A percentile compares a stretch with the other conserved stretches of the same genome.
Evolutionary conservation across 1,140 invertebrate species (phyloP).

Genomic region (Drosophila elegans): DNA sequence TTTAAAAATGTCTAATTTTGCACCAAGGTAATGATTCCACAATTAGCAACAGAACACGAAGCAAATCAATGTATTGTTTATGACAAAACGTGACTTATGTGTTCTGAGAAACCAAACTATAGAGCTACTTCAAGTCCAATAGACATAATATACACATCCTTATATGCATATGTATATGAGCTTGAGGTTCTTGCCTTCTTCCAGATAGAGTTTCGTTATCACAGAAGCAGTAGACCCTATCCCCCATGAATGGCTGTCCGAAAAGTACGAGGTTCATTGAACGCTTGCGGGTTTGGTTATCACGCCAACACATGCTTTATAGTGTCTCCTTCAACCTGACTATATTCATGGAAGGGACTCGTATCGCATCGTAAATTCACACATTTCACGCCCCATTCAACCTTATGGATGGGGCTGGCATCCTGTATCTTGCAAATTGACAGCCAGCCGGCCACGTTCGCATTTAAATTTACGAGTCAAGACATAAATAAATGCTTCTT

Average conservation of each 20-base stretch:
- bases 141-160: background rate
- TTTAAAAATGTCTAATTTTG: too few species aligned
- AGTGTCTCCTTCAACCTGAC: slow-evolving; percentile 47
- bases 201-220: slow-evolving; percentile 22
- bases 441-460: slow-evolving; percentile 69
- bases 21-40: too few species aligned
- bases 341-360: slow-evolving; percentile 24
- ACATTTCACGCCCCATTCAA: slow-evolving; percentile 76
- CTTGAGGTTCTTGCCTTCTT: background rate
- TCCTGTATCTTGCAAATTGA: slow-evolving; percentile 73
- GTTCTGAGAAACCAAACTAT: slow-evolving; percentile 14
- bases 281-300: slow-evolving; percentile 51
- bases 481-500: slow-evolving; percentile 60
- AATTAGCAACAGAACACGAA: too few species aligned
- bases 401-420: slow-evolving; percentile 32
- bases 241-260: slow-evolving; percentile 13
- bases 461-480: slow-evolving; percentile 68
- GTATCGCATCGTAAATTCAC: slow-evolving; percentile 70
- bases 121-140: slow-evolving; percentile 7
- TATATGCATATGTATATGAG: slow-evolving; percentile 5
- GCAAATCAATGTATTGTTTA: slow-evolving; percentile 65
- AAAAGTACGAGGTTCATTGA: slow-evolving; percentile 63
- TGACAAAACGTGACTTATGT: slow-evolving; percentile 66
- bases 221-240: background rate
- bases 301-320: slow-evolving; percentile 19